Conservation (phyloP, 2,797 vertebrate species). For the Nasua narica region DNA sequence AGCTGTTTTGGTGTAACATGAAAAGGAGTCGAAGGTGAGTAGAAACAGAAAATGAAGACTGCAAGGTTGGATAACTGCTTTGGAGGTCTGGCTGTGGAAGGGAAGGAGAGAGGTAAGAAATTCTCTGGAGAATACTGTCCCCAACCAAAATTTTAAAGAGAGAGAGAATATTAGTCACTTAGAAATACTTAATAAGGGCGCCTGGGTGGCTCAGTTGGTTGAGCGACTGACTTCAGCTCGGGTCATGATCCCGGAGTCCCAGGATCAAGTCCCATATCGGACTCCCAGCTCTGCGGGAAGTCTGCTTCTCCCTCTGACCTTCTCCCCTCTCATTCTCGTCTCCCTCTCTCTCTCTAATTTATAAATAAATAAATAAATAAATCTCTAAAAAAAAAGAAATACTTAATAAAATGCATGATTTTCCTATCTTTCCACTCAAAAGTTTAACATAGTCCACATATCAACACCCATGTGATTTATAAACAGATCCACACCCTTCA, state of each 20-base stretch:
- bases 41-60: not conserved
- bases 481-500: not conserved
- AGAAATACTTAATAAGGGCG: not conserved
- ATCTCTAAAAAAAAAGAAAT: no score
- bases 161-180: not conserved
- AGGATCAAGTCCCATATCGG: no score
- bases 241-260: no score
- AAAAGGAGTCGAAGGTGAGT: not conserved
- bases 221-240: no score
- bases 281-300: no score
- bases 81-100: not conserved
- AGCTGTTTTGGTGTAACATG: not conserved
- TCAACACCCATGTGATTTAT: not conserved
- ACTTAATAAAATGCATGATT: not conserved
- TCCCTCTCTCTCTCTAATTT: no score
- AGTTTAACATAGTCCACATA: constrained; percentile 13
- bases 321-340: no score
- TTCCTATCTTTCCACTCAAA: constrained; percentile 9
- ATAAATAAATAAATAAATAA: no score
- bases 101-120: not conserved
- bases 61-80: not conserved
- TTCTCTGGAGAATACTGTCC: not conserved
- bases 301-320: no score
- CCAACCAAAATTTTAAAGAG: not conserved
- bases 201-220: no score